These are phyloP conservation scores for Tiphia femorata DNA, from an alignment of 2,888 invertebrate species.

Conservation along the genomic window DNA sequence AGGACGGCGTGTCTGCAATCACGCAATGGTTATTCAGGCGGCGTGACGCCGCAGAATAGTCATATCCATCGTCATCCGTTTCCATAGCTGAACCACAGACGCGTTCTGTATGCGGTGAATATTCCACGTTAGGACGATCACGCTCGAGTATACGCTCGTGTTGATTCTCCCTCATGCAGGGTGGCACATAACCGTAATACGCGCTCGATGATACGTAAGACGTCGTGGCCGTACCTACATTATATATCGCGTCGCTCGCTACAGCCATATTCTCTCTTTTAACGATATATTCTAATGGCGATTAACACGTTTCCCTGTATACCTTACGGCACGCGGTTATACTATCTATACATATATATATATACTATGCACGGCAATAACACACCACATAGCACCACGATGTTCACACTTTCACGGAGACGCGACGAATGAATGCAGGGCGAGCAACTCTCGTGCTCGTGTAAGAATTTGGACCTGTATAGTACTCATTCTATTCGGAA, in stretches of 20 bases:
- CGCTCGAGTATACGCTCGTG: constrained; percentile 3
- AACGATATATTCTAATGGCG: too few species aligned
- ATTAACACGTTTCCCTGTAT: too few species aligned
- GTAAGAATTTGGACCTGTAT: too few species aligned
- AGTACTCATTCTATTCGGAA: too few species aligned
- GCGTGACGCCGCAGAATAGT: constrained; percentile 39
- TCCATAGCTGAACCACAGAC: constrained; percentile 46
- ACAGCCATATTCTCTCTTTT: constrained; percentile 47
- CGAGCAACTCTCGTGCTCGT: too few species aligned
- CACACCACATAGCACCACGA: constrained; percentile 13
- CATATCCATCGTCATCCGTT: constrained; percentile 51
- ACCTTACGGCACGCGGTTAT: too few species aligned
- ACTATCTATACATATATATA: too few species aligned
- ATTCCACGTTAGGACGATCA: constrained; percentile 1
- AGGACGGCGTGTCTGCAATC: constrained; percentile 52
- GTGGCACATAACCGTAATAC: constrained; percentile 61
- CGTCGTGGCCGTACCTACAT: constrained; percentile 35
- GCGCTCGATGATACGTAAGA: constrained; percentile 56
- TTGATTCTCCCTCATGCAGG: constrained; percentile 36
- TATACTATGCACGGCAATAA: constrained; percentile 15
- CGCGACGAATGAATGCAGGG: constrained; percentile 25
- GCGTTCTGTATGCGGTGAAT: constrained; percentile 6
- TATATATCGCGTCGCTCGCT: constrained; percentile 47
- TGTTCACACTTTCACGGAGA: constrained; percentile 21
- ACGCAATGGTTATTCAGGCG: constrained; percentile 59